phyloP scores from a whole-genome alignment of 2,113 vertebrate species.

The Bufo bufo region DNA sequence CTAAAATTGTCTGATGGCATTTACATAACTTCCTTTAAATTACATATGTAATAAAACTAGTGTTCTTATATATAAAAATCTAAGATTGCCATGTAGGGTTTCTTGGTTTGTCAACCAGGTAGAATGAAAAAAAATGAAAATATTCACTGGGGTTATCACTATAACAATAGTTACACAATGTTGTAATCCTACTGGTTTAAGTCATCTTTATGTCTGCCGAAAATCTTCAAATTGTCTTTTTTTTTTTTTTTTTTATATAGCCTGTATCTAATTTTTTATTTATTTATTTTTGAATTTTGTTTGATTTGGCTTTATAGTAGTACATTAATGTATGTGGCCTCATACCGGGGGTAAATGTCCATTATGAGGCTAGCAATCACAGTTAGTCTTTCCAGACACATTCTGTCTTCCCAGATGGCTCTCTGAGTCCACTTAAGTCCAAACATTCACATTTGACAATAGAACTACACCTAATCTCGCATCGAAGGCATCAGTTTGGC shows the following conservation, averaged over 20 bases:
- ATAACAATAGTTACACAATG: background rate
- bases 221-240: background rate
- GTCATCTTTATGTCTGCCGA: background rate
- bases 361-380: too few relatives aligned
- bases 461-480: too few relatives aligned
- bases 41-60: too few relatives aligned
- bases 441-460: too few relatives aligned
- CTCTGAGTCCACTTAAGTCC: too few relatives aligned
- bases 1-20: constrained; percentile 87
- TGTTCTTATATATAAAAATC: background rate
- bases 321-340: too few relatives aligned
- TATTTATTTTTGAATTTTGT: background rate
- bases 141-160: background rate
- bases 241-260: background rate
- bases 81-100: background rate
- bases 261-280: background rate
- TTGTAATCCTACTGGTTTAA: constrained; percentile 34
- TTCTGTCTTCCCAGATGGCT: too few relatives aligned
- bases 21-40: constrained; percentile 49
- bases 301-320: too few relatives aligned
- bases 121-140: background rate
- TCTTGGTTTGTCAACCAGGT: background rate
- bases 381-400: too few relatives aligned
- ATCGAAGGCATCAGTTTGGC: too few relatives aligned
- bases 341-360: too few relatives aligned